phyloP scores from a whole-genome alignment of 2,888 invertebrate species.

The Lottia gigantea region DNA sequence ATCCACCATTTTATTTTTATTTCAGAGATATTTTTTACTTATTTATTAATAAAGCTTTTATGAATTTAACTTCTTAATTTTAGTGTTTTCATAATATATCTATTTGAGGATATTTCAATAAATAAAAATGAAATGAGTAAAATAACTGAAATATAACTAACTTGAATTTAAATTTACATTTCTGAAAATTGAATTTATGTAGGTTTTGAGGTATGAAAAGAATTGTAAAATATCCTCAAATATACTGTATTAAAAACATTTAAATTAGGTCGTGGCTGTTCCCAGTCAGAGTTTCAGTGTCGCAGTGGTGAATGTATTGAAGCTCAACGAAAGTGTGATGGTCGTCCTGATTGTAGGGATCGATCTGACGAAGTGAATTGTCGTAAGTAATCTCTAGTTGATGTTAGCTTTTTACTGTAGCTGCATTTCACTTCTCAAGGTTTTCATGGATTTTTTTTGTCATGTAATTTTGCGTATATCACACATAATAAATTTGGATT shows the following conservation, averaged over 20 bases:
- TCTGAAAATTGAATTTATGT: too few species aligned
- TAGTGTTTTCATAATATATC: too few species aligned
- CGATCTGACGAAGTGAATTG: slow-evolving; percentile 85
- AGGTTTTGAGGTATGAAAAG: too few species aligned
- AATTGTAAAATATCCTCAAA: too few species aligned
- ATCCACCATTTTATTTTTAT: not conserved
- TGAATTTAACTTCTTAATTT: too few species aligned
- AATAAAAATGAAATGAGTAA: too few species aligned
- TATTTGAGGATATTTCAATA: too few species aligned
- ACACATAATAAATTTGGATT: not conserved
- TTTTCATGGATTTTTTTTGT: slow-evolving; percentile 2
- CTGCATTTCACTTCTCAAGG: too few species aligned
- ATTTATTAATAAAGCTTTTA: too few species aligned
- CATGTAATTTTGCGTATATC: not conserved
- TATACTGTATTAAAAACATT: too few species aligned
- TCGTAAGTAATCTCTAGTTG: slow-evolving; percentile 36
- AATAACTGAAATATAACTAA: too few species aligned
- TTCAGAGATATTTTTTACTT: not conserved
- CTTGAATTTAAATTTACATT: too few species aligned
- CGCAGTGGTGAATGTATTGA: slow-evolving; percentile 43
- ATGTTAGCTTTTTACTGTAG: not conserved
- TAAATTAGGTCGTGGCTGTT: slow-evolving; percentile 29
- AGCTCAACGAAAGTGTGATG: slow-evolving; percentile 62
- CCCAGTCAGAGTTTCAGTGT: slow-evolving; percentile 50
- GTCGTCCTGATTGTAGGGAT: slow-evolving; percentile 71